These are phyloP conservation scores for Agrotis clavis DNA, from an alignment of 2,888 invertebrate genomes.

Conservation along the genomic window DNA sequence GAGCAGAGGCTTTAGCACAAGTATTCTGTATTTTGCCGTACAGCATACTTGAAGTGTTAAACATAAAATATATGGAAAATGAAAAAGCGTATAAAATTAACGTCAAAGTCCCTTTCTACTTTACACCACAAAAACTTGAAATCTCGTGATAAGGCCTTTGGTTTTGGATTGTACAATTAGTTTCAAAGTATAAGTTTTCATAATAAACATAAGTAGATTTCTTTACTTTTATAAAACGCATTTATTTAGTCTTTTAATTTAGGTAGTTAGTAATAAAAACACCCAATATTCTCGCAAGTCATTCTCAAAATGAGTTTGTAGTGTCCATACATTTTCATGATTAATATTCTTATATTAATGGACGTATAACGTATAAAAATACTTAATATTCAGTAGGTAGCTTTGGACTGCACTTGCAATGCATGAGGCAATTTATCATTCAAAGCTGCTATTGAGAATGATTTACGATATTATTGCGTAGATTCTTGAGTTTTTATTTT, in stretches of 20 bases:
- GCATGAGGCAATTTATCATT: constrained; percentile 43
- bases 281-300: constrained; percentile 17
- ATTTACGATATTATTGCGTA: constrained; percentile 50
- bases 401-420: constrained; percentile 34
- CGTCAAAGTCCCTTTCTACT: no score
- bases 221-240: no score
- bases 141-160: no score
- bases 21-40: no score
- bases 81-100: no score
- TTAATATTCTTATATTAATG: constrained; percentile 36
- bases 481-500: constrained; percentile 6
- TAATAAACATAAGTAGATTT: no score
- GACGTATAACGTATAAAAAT: constrained; percentile 25
- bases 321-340: constrained; percentile 26
- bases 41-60: no score
- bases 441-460: constrained; percentile 32
- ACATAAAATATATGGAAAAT: no score
- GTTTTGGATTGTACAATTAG: no score
- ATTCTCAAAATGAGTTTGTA: constrained; percentile 31
- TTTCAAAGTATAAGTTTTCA: no score
- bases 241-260: constrained; percentile 1
- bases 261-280: background rate
- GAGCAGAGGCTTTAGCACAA: no score
- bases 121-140: no score
- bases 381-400: constrained; percentile 13